These are phyloP conservation scores for Seriola quinqueradiata DNA, from an alignment of 2,113 vertebrate genomes.

Conservation along the genomic window DNA sequence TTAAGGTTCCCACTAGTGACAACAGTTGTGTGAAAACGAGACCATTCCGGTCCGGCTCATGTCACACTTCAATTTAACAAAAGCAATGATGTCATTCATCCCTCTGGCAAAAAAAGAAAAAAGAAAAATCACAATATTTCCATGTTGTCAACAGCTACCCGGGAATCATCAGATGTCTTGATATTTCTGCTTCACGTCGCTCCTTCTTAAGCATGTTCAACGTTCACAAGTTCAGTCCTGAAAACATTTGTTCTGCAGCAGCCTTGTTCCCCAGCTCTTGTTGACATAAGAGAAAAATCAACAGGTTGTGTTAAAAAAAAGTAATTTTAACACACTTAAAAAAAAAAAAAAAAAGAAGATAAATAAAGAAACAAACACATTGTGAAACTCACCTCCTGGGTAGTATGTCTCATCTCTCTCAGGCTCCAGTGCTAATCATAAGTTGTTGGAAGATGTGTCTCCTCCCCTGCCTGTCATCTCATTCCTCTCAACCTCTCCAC, in stretches of 20 bases:
- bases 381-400: conserved; percentile 55
- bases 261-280: conserved; percentile 1
- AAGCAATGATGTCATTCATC: background rate
- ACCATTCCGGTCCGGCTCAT: background rate
- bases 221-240: conserved; percentile 21
- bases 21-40: background rate
- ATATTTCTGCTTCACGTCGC: background rate
- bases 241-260: background rate
- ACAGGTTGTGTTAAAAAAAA: background rate
- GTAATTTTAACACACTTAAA: background rate
- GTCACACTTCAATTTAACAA: background rate
- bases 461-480: conserved; percentile 57
- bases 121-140: background rate
- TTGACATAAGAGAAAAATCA: conserved; percentile 8
- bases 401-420: conserved; percentile 32
- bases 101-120: background rate
- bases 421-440: background rate
- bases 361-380: background rate
- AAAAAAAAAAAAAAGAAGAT: no score
- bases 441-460: conserved; percentile 13
- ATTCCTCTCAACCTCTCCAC: conserved; percentile 53
- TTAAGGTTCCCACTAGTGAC: conserved; percentile 12
- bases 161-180: background rate
- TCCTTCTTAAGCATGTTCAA: background rate
- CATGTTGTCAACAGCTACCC: background rate